A percentile compares a stretch with the other conserved stretches of the same genome.
Evolutionary conservation across 2,113 vertebrate genomes (phyloP).

Genomic region (Tichodroma muraria): DNA sequence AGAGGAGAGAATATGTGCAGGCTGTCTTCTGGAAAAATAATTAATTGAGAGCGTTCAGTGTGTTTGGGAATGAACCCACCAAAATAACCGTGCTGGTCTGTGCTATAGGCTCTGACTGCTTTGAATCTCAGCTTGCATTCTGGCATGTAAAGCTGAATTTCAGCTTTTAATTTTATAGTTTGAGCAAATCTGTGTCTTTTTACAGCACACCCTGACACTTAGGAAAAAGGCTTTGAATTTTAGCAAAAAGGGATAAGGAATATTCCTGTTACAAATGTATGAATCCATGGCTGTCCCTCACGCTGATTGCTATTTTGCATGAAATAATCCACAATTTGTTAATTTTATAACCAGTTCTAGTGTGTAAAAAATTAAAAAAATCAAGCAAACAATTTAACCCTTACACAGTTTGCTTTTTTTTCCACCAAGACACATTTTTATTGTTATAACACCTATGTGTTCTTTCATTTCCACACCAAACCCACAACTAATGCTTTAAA

Average conservation of each 20-base stretch:
- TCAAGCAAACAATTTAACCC: background rate
- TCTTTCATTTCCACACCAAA: background rate
- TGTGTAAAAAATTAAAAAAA: background rate
- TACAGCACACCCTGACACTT: conserved; percentile 20
- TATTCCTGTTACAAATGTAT: background rate
- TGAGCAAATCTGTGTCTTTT: background rate
- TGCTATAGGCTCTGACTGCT: background rate
- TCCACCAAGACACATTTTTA: background rate
- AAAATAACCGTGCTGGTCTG: background rate
- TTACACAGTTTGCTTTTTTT: background rate
- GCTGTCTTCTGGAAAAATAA: background rate
- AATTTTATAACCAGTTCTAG: background rate
- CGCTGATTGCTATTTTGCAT: background rate
- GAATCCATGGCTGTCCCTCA: background rate
- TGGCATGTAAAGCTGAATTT: background rate
- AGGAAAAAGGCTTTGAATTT: background rate
- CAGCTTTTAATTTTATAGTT: background rate
- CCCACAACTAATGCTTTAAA: background rate
- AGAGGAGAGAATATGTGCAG: background rate
- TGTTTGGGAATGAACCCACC: background rate
- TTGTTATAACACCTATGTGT: background rate
- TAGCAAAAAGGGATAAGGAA: background rate
- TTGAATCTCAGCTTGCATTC: background rate
- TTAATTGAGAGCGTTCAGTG: background rate
- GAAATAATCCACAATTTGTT: background rate